phyloP scores from a whole-genome alignment of 2,888 invertebrate genomes.

The Watsonalla binaria region DNA sequence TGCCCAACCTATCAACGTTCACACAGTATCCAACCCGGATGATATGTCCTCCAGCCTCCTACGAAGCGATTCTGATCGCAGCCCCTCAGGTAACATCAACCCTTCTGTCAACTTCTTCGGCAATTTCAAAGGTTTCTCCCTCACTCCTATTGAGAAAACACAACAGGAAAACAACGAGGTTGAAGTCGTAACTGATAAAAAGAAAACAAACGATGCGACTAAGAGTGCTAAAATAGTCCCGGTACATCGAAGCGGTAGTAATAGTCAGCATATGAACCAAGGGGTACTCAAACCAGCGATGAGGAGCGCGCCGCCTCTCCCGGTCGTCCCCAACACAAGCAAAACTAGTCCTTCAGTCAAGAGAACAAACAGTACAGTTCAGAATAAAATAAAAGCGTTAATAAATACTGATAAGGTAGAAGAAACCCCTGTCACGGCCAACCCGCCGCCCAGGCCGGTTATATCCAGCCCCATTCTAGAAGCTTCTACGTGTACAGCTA shows the following conservation, averaged over 20 bases:
- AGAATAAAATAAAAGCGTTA: constrained; percentile 67
- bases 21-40: constrained; percentile 80
- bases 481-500: constrained; percentile 88
- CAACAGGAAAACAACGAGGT: constrained; percentile 35
- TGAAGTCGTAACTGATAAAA: constrained; percentile 15
- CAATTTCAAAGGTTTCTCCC: constrained; percentile 91
- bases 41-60: constrained; percentile 85
- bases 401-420: constrained; percentile 64
- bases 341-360: constrained; percentile 57
- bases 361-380: constrained; percentile 60
- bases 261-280: constrained; percentile 54
- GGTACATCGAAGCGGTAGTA: constrained; percentile 64
- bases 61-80: constrained; percentile 71
- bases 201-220: constrained; percentile 25
- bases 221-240: constrained; percentile 79
- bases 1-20: constrained; percentile 62
- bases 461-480: constrained; percentile 91
- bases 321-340: constrained; percentile 70
- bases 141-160: constrained; percentile 81
- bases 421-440: constrained; percentile 55
- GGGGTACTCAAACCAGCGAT: constrained; percentile 67
- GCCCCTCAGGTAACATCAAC: constrained; percentile 66
- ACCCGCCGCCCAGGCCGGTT: constrained; percentile 85
- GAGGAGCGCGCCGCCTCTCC: constrained; percentile 81
- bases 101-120: constrained; percentile 86